A percentile compares a stretch with the other conserved stretches of the same genome.
Conservation (phyloP, 2,113 vertebrate genomes). For the Mesoclemmys tuberculata region DNA sequence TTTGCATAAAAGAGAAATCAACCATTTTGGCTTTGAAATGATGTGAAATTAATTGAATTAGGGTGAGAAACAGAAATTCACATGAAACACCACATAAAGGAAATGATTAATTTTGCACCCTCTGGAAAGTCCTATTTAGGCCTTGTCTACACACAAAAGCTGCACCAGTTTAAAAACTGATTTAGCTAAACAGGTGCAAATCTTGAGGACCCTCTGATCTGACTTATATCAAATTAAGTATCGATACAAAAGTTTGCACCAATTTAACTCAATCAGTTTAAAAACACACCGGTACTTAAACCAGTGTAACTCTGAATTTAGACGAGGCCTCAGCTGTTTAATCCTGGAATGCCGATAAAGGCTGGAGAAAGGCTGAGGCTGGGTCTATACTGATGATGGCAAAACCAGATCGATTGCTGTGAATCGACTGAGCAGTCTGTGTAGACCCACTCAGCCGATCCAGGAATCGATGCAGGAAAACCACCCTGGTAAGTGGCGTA, state of each 20-base stretch:
- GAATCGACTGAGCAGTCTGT: too few relatives aligned
- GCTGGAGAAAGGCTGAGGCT: accelerated
- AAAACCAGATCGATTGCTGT: too few relatives aligned
- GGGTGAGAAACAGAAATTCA: not conserved
- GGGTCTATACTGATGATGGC: too few relatives aligned
- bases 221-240: not conserved
- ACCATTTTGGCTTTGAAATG: not conserved
- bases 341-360: accelerated
- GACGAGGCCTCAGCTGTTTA: accelerated
- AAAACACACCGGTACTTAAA: not conserved
- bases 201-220: not conserved
- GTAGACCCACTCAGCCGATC: too few relatives aligned
- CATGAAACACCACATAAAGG: not conserved
- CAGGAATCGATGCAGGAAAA: too few relatives aligned
- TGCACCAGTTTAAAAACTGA: not conserved
- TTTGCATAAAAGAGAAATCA: not conserved
- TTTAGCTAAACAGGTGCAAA: not conserved
- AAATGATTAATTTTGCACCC: not conserved
- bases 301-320: not conserved
- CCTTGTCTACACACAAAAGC: not conserved
- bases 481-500: too few relatives aligned
- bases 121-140: not conserved
- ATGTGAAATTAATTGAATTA: not conserved
- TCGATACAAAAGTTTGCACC: not conserved
- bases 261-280: not conserved